Conservation (phyloP, 2,888 invertebrate species). For the Polydrusus tereticollis region DNA sequence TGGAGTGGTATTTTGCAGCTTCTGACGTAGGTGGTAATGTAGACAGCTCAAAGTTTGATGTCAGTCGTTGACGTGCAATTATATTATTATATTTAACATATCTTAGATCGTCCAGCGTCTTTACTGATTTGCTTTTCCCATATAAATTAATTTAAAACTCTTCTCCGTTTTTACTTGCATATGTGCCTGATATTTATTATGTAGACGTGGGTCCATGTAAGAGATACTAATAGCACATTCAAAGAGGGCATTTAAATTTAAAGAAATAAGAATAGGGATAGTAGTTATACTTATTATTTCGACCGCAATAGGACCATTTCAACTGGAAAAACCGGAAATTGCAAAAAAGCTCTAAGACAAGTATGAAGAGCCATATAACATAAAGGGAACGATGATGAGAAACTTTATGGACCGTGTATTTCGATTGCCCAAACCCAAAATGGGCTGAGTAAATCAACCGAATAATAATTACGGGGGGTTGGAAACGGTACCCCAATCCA, state of each 20-base stretch:
- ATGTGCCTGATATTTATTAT: no score
- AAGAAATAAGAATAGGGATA: neutral
- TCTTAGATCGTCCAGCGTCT: no score
- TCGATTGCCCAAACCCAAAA: constrained; percentile 35
- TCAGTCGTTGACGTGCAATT: no score
- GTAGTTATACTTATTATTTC: constrained; percentile 3
- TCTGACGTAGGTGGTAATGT: no score
- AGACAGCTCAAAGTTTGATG: no score
- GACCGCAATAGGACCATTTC: constrained; percentile 6
- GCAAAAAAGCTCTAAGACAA: constrained; percentile 4
- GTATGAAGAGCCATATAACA: neutral
- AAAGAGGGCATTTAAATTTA: constrained; percentile 6
- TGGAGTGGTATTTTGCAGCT: no score
- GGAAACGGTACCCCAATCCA: neutral
- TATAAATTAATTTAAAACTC: no score
- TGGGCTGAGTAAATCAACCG: constrained; percentile 32
- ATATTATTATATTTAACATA: no score
- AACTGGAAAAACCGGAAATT: constrained; percentile 23
- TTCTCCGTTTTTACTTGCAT: no score
- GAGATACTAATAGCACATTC: no score
- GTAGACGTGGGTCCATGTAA: no score
- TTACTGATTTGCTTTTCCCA: no score
- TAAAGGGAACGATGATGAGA: constrained; percentile 4
- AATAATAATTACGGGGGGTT: constrained; percentile 32
- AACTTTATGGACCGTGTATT: constrained; percentile 39